phyloP scores from a whole-genome alignment of 2,113 vertebrate genomes.

The Hypanus sabinus region DNA sequence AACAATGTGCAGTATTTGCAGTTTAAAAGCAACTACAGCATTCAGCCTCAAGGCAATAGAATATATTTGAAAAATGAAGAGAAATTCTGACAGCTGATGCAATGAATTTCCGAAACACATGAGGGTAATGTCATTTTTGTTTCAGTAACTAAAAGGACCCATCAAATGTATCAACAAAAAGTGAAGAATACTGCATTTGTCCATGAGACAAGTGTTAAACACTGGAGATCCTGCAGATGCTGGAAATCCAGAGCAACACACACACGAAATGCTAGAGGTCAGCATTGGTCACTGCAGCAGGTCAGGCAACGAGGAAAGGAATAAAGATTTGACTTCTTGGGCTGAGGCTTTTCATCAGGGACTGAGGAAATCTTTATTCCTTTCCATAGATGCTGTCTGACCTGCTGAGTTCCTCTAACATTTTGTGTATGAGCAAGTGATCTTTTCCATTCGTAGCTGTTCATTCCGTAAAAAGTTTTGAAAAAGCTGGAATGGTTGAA shows the following conservation, averaged over 20 bases:
- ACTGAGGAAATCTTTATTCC: too few relatives aligned
- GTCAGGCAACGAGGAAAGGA: too few relatives aligned
- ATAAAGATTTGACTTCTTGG: too few relatives aligned
- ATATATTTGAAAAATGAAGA: conserved; percentile 6
- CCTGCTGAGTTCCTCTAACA: too few relatives aligned
- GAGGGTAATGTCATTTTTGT: background rate
- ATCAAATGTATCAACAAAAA: background rate
- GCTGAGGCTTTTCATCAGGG: too few relatives aligned
- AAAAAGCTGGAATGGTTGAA: background rate
- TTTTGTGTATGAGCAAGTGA: background rate
- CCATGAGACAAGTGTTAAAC: background rate
- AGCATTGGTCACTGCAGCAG: too few relatives aligned
- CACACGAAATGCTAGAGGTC: too few relatives aligned
- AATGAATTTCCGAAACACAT: background rate
- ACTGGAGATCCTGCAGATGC: too few relatives aligned
- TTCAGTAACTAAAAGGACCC: background rate
- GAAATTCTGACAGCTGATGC: background rate
- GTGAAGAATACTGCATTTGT: background rate
- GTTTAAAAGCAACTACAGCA: background rate
- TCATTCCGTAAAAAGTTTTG: background rate
- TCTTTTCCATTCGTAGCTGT: background rate
- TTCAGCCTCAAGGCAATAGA: background rate
- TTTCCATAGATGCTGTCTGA: too few relatives aligned
- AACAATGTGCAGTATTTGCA: background rate
- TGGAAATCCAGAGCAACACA: too few relatives aligned